Percentiles rank a stretch among this genome's conserved stretches.
phyloP scores from a whole-genome alignment of 2,888 invertebrate genomes.

The Notodromas monacha region DNA sequence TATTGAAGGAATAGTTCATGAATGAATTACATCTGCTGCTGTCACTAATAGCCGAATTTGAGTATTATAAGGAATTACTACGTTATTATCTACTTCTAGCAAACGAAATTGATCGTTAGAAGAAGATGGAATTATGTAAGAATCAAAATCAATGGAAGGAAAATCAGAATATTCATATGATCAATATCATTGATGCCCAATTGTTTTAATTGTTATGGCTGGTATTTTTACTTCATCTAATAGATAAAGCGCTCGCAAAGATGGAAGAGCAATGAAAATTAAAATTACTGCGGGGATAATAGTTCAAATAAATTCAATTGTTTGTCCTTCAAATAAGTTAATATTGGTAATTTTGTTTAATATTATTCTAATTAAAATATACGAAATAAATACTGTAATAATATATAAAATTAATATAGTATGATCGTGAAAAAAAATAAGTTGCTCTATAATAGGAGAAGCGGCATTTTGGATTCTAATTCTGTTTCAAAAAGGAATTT shows the following conservation, averaged over 20 bases:
- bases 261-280: constrained; percentile 6
- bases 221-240: constrained; percentile 7
- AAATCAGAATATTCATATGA: constrained; percentile 5
- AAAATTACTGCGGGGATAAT: neutral
- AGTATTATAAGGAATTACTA: constrained; percentile 7
- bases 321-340: neutral
- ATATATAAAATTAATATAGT: constrained; percentile 8
- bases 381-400: constrained; percentile 7
- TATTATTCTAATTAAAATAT: constrained; percentile 6
- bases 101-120: constrained; percentile 4
- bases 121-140: constrained; percentile 5
- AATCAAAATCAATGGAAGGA: neutral
- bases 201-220: constrained; percentile 7
- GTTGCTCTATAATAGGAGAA: constrained; percentile 8
- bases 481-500: constrained; percentile 4
- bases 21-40: constrained; percentile 16
- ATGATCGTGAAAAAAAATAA: constrained; percentile 9
- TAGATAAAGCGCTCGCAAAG: constrained; percentile 7
- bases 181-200: constrained; percentile 7
- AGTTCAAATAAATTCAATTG: constrained; percentile 5
- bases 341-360: constrained; percentile 1
- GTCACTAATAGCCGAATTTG: constrained; percentile 14
- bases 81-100: constrained; percentile 4
- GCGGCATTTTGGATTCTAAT: constrained; percentile 7
- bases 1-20: constrained; percentile 14